Conservation (phyloP, 2,797 vertebrate genomes). For the Pterois miles region DNA sequence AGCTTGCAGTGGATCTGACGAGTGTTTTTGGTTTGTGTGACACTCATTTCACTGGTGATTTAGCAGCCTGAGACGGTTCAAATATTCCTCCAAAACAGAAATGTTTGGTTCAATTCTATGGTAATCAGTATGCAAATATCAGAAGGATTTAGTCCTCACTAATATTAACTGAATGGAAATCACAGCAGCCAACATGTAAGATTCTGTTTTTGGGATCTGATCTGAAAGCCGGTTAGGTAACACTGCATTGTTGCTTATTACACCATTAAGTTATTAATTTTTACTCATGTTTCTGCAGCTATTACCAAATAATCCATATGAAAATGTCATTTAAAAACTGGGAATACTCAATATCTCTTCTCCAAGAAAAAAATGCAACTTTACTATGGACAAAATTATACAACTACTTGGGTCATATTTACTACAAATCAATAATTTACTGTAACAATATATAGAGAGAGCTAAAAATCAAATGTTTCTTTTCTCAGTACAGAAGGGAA, state of each 20-base stretch:
- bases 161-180: conserved; percentile 9
- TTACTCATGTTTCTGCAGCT: conserved; percentile 13
- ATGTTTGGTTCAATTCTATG: conserved; percentile 7
- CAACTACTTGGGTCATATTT: conserved; percentile 2
- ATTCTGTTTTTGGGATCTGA: not conserved
- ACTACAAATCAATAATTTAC: not conserved
- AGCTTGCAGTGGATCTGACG: not conserved
- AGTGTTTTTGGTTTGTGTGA: conserved; percentile 25
- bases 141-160: conserved; percentile 11
- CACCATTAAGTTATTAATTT: conserved; percentile 6
- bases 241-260: not conserved
- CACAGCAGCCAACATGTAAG: not conserved
- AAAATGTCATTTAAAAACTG: not conserved
- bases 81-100: conserved; percentile 21
- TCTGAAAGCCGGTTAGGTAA: not conserved
- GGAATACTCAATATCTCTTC: not conserved
- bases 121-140: conserved; percentile 23
- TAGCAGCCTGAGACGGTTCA: not conserved
- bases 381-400: not conserved
- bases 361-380: not conserved
- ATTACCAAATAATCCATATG: conserved; percentile 19
- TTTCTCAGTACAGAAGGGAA: not conserved
- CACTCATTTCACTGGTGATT: not conserved
- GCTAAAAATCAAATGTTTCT: not conserved
- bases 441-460: not conserved